Evolutionary conservation across 2,797 vertebrate genomes (phyloP).

Genomic region (Channa striata): DNA sequence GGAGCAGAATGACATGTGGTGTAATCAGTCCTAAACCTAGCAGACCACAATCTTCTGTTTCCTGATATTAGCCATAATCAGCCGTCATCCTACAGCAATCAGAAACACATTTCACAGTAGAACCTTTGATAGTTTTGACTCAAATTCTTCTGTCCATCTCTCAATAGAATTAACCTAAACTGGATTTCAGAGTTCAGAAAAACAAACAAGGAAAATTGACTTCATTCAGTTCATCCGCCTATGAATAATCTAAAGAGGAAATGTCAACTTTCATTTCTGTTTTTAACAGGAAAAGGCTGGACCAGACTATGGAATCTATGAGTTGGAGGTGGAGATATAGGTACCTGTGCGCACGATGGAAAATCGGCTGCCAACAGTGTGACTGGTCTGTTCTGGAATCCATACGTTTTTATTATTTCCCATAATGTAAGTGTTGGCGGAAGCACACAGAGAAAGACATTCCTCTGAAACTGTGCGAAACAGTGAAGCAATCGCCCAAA

Average conservation of each 20-base stretch:
- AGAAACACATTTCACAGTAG: slow-evolving; percentile 60
- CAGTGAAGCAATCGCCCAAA: slow-evolving; percentile 73
- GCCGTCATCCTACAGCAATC: slow-evolving; percentile 68
- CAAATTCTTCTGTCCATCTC: slow-evolving; percentile 32
- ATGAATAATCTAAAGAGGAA: slow-evolving; percentile 59
- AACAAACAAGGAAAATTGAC: neutral
- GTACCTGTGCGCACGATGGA: slow-evolving; percentile 52
- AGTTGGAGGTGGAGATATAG: slow-evolving; percentile 29
- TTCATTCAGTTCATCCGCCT: slow-evolving; percentile 58
- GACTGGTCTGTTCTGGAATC: slow-evolving; percentile 66
- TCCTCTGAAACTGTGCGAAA: slow-evolving; percentile 64
- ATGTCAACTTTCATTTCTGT: slow-evolving; percentile 65
- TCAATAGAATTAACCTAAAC: slow-evolving; percentile 38
- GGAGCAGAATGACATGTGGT: slow-evolving; percentile 30
- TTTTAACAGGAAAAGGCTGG: slow-evolving; percentile 58
- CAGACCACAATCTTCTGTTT: slow-evolving; percentile 78
- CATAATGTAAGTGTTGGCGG: slow-evolving; percentile 63
- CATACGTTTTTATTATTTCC: slow-evolving; percentile 76
- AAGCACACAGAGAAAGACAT: slow-evolving; percentile 72
- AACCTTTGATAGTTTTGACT: slow-evolving; percentile 36
- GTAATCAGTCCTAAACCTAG: slow-evolving; percentile 74
- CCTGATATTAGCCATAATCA: slow-evolving; percentile 81
- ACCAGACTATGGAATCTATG: slow-evolving; percentile 50
- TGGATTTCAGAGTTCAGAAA: slow-evolving; percentile 33
- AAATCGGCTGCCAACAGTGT: slow-evolving; percentile 61